Evolutionary conservation across 2,113 vertebrate species (phyloP), one percentile per base, ranked within the genome.

Genomic region (Corynorhinus townsendii): DNA sequence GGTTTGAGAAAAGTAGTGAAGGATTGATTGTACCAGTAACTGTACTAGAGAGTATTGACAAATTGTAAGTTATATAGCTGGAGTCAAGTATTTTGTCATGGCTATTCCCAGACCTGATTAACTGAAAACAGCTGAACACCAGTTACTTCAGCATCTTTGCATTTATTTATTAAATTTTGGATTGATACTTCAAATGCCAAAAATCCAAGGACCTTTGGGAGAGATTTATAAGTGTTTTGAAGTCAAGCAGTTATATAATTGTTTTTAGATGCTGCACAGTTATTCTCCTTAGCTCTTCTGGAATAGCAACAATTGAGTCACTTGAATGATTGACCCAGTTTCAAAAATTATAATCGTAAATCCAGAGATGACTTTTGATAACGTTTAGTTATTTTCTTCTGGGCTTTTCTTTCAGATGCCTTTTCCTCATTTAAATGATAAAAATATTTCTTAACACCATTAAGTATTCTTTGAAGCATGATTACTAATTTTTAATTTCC

Each of bases 161-260:
- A 76, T 84, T 92, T 94, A 38, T 79, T 88, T 86, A 83, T 52
- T 94, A 73, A 72, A 26, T 49, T 92, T 93, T 89, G 16, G n/a
- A 49, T 73, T 43, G 22, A 93, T 38, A 64, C 16, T 79, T 89
- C 40, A 94, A 35, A 54, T 86, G 45, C 45, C 68, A 83, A 73
- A 90, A 90, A 79, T 83, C n/a, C 7, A 90, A 93, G 64, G 54
- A 89, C 47, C 71, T 82, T 86, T 72, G 16, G 30, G 28, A n/a
- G 45, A 85, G 43, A 82, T 49, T 90, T 92, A 38, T 66, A 88
- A 66, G 15, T 94, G 43, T 94, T 95, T 94, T 91, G 68, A 94
- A 86, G 52, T 82, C 38, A 89, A 86, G 10, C 7, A 82, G 20
- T 95, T 93, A 45, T 45, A 33, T 86, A 52, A 45, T 93, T 91